These are phyloP conservation scores for Platycercus adscitus DNA, from an alignment of 2,113 vertebrate genomes.

Conservation along the genomic window DNA sequence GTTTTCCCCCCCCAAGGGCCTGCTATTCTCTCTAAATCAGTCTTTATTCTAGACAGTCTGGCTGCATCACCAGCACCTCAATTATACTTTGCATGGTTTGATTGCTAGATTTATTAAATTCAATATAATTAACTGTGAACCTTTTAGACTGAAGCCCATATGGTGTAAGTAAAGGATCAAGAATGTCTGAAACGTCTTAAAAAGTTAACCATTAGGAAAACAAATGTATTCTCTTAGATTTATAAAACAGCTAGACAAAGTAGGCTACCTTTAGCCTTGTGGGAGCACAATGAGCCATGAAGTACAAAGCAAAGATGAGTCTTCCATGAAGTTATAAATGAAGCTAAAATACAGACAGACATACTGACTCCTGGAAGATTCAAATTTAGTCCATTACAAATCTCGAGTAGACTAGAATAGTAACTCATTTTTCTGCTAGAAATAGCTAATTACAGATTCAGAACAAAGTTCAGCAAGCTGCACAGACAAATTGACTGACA, in stretches of 20 bases:
- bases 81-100: background rate
- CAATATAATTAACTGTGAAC: background rate
- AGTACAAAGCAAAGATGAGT: slow-evolving; percentile 38
- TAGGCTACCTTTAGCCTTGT: slow-evolving; percentile 13
- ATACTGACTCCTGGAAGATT: slow-evolving; percentile 28
- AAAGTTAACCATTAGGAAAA: background rate
- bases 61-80: background rate
- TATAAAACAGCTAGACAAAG: background rate
- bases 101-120: slow-evolving; percentile 13
- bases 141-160: background rate
- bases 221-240: slow-evolving; percentile 1
- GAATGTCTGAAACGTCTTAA: background rate
- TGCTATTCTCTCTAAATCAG: background rate
- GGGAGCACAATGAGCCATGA: slow-evolving; percentile 43
- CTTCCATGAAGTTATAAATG: slow-evolving; percentile 31
- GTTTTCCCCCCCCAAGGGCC: background rate
- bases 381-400: slow-evolving; percentile 41
- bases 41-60: background rate
- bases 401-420: slow-evolving; percentile 26
- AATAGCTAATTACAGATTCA: slow-evolving; percentile 31
- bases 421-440: slow-evolving; percentile 39
- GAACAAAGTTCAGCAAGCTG: slow-evolving; percentile 46
- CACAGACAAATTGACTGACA: slow-evolving; percentile 37
- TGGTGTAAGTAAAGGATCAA: background rate
- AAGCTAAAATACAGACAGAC: slow-evolving; percentile 39